Percentiles rank a stretch among this genome's conserved stretches.
Evolutionary conservation across 2,797 vertebrate genomes (phyloP).

Genomic region (Sebastolobus altivelis): DNA sequence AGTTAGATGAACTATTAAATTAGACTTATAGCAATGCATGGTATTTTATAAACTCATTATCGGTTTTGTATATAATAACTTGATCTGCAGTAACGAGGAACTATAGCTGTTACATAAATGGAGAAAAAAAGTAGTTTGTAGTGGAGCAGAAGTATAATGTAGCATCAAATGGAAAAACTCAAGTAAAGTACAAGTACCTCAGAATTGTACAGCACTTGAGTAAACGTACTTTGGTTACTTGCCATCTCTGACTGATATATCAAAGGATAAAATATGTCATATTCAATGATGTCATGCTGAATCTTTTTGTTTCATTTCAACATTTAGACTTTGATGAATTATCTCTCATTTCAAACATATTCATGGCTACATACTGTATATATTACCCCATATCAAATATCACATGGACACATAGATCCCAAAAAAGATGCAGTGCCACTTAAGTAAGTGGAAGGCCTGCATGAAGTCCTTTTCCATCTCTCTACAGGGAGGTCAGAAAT

Average conservation of each 20-base stretch:
- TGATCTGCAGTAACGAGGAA: not conserved
- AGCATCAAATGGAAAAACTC: not conserved
- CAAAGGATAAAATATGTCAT: not conserved
- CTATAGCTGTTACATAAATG: not conserved
- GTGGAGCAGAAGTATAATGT: not conserved
- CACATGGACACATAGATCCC: not conserved
- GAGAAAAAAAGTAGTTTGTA: not conserved
- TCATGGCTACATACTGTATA: not conserved
- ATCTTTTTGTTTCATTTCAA: not conserved
- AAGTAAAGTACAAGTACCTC: not conserved
- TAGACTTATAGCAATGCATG: not conserved
- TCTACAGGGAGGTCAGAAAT: conserved; percentile 61
- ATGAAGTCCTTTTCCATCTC: conserved; percentile 40
- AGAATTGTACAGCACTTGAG: not conserved
- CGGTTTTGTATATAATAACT: not conserved
- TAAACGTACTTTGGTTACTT: not conserved
- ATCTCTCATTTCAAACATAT: conserved; percentile 8
- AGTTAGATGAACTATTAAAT: not conserved
- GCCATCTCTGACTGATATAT: not conserved
- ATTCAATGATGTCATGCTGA: not conserved
- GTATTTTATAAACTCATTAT: not conserved
- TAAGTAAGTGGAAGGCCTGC: conserved; percentile 27
- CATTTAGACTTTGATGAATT: not conserved
- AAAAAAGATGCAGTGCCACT: conserved; percentile 23
- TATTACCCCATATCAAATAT: conserved; percentile 17